Evolutionary conservation across 2,888 invertebrate species (phyloP).

Genomic region (Nesidiocoris tenuis): DNA sequence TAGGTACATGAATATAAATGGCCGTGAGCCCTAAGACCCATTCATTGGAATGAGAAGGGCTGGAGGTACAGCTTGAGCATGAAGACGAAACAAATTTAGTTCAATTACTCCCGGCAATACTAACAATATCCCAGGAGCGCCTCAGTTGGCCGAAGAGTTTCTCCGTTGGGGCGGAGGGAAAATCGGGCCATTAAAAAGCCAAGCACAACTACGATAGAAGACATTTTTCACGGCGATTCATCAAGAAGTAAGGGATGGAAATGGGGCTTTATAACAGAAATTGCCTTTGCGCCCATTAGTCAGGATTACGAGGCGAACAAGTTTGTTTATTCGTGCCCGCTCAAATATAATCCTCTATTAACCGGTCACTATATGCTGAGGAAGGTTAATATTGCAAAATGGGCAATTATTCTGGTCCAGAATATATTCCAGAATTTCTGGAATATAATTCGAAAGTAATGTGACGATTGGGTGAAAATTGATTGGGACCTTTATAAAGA

Average conservation of each 20-base stretch:
- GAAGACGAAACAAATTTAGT: background rate
- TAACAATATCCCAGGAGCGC: background rate
- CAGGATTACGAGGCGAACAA: background rate
- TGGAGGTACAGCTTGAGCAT: background rate
- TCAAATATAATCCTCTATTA: background rate
- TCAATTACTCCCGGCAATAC: background rate
- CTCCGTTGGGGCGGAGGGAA: background rate
- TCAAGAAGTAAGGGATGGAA: background rate
- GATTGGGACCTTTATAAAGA: too few relatives aligned
- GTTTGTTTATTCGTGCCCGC: background rate
- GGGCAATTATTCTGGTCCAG: too few relatives aligned
- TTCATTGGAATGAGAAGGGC: constrained; percentile 10
- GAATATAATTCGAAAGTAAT: too few relatives aligned
- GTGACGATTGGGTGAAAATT: too few relatives aligned
- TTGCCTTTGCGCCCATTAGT: background rate
- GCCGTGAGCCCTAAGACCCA: constrained; percentile 6
- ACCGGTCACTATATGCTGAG: too few relatives aligned
- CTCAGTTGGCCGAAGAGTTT: too few relatives aligned
- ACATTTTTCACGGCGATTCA: background rate
- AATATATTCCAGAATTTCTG: too few relatives aligned
- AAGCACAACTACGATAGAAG: background rate
- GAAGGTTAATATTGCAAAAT: too few relatives aligned
- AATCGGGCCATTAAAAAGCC: background rate
- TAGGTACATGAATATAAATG: constrained; percentile 35
- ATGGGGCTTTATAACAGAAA: background rate